These are phyloP conservation scores for Syrrhaptes paradoxus DNA, from an alignment of 2,113 vertebrate genomes.

Conservation along the genomic window DNA sequence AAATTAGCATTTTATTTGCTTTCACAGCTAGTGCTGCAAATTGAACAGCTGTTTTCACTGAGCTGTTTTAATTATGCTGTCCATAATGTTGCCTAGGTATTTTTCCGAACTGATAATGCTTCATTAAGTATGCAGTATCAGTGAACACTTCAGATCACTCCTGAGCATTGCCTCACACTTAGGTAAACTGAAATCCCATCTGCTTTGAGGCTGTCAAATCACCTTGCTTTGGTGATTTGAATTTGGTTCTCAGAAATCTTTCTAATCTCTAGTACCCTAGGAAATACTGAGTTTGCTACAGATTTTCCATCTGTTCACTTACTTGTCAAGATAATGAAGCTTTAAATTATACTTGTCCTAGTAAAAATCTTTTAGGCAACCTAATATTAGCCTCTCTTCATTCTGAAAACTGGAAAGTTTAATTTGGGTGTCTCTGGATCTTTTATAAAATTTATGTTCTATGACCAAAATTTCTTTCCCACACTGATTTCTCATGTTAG, in stretches of 20 bases:
- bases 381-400: conserved; percentile 35
- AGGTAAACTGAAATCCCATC: conserved; percentile 34
- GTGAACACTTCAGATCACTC: conserved; percentile 8
- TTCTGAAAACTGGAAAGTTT: conserved; percentile 27
- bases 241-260: conserved; percentile 1
- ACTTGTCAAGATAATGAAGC: conserved; percentile 48
- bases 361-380: background rate
- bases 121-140: conserved; percentile 7
- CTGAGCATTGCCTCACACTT: conserved; percentile 30
- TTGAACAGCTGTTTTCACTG: conserved; percentile 38
- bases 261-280: background rate
- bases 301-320: conserved; percentile 54
- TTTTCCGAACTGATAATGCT: conserved; percentile 7
- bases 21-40: conserved; percentile 8
- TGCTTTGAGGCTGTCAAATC: conserved; percentile 8
- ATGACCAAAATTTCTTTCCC: conserved; percentile 30
- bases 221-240: background rate
- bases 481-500: background rate
- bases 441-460: conserved; percentile 1
- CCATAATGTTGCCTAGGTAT: conserved; percentile 7
- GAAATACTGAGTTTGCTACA: conserved; percentile 23
- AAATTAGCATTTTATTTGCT: conserved; percentile 50
- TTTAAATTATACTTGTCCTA: conserved; percentile 44
- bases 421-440: conserved; percentile 14
- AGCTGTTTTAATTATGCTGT: conserved; percentile 53